Evolutionary conservation across 2,113 vertebrate species (phyloP).

Genomic region (Caretta caretta): DNA sequence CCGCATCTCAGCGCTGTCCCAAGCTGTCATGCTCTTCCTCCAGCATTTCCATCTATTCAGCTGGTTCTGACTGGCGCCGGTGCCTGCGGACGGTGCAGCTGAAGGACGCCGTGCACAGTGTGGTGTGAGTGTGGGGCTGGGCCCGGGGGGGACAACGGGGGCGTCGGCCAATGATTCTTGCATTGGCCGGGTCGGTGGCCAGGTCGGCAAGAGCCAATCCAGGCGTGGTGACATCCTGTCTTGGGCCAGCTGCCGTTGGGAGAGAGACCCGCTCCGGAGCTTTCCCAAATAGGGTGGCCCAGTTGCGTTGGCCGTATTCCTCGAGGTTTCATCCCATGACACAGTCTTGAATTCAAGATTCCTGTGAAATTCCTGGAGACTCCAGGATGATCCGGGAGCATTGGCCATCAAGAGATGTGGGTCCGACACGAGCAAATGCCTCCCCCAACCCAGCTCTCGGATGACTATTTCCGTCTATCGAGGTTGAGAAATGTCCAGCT

Average conservation of each 20-base stretch:
- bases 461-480: no score
- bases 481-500: background rate
- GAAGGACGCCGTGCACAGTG: constrained; percentile 33
- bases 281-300: background rate
- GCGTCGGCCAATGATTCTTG: background rate
- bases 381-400: no score
- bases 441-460: no score
- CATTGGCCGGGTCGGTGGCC: background rate
- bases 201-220: no score
- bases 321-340: no score
- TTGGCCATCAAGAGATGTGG: no score
- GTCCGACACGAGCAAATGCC: no score
- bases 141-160: background rate
- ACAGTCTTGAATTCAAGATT: no score
- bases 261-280: background rate
- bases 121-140: background rate
- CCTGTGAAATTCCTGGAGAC: no score
- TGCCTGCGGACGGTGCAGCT: constrained; percentile 28
- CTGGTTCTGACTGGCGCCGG: background rate
- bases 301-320: no score
- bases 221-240: background rate
- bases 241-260: background rate
- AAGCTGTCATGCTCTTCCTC: background rate
- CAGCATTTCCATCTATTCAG: constrained; percentile 37
- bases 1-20: background rate